Evolutionary conservation across 1,140 invertebrate species (phyloP), one percentile per base, ranked within the genome.

Genomic region (Sycophaga agraensis): DNA sequence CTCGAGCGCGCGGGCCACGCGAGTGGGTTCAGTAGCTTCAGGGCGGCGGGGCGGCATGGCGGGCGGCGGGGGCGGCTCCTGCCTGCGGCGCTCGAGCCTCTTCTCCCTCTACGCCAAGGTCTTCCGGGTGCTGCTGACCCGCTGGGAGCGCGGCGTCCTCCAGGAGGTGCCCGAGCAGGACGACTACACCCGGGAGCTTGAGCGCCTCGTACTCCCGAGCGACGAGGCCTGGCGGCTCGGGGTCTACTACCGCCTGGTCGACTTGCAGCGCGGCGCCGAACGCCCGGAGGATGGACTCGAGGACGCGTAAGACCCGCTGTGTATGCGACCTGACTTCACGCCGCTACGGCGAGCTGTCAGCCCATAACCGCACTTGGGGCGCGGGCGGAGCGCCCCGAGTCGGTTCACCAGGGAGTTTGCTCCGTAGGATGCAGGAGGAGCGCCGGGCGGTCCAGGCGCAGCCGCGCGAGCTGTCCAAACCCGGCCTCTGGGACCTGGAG

Each of bases 231-330:
- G 88, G 86, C 81, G 88, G 55, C 83, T 88, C 12, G 85, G 85
- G 64, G 87, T 89, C 70, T 91, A 91, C 69, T 90, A 88, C 68
- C 81, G 83, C 56, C 77, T 91, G n/a, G 84, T 91, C 3, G 85
- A 87, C 45, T 82, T 89, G 56, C 89, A 91, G 73, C 82, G 87
- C 57, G 28, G 11, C 28, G 28, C 28, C 28, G 28, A 31, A 4
- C 5, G 11, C 5, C 4, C 28, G 28, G 28, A 31, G 5, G 28
- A 4, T 11, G 28, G 28, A 4, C 28, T 4, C 28, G 28, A 31
- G 11, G 28, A 31, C 5, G 28, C 28, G 11, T 4, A 31, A 31
- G 28, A n/a, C n/a, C n/a, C n/a, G n/a, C n/a, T n/a, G n/a, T n/a
- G n/a, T n/a, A n/a, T n/a, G n/a, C n/a, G n/a, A n/a, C n/a, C n/a